phyloP scores from a whole-genome alignment of 2,888 invertebrate species.

The Exephanes ischioxanthus region DNA sequence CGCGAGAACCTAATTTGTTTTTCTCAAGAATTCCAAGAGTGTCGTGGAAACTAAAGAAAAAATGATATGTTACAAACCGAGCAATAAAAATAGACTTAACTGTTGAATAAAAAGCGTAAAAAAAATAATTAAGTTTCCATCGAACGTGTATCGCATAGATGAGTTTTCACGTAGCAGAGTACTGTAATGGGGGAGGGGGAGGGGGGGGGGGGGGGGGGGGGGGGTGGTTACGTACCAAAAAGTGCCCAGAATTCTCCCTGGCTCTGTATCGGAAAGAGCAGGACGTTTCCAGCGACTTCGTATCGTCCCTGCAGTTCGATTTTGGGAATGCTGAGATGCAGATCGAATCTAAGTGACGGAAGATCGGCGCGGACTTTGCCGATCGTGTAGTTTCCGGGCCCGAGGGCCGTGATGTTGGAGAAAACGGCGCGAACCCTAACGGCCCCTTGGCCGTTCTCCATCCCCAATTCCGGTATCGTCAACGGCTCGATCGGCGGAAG shows the following conservation, averaged over 20 bases:
- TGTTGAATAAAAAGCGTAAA: no score
- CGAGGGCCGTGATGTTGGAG: conserved; percentile 91
- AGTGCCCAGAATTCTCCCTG: conserved; percentile 93
- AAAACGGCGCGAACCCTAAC: conserved; percentile 91
- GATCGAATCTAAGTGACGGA: conserved; percentile 78
- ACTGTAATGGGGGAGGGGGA: neutral
- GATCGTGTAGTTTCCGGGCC: conserved; percentile 91
- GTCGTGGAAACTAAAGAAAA: no score
- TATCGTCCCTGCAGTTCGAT: conserved; percentile 92
- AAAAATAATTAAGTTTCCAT: no score
- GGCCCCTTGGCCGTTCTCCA: conserved; percentile 92
- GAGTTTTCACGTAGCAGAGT: neutral
- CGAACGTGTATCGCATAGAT: no score
- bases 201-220: fast-evolving
- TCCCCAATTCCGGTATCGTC: conserved; percentile 89
- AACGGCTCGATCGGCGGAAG: conserved; percentile 92
- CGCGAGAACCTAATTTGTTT: no score
- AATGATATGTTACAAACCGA: no score
- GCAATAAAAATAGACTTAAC: no score
- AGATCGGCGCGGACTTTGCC: conserved; percentile 86
- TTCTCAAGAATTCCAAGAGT: no score
- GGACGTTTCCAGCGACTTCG: conserved; percentile 91
- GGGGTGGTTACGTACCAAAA: conserved; percentile 87
- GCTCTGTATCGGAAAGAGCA: conserved; percentile 92
- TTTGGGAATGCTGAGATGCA: conserved; percentile 87